Base-by-base conservation (phyloP, 1,140 invertebrate genomes). In the Drosophila prosaltans region DNA sequence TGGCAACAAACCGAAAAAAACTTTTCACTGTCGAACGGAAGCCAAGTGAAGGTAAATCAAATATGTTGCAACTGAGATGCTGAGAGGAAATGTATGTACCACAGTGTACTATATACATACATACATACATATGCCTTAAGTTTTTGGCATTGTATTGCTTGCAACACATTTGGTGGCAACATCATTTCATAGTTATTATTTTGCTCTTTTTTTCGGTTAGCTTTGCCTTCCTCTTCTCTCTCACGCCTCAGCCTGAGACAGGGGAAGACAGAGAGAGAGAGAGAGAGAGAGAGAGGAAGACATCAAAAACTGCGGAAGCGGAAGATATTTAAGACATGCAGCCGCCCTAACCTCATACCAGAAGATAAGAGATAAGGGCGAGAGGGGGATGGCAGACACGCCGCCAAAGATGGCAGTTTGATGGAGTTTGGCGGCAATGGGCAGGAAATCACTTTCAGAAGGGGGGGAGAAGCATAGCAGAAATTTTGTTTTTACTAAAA, bases 241-340 rank as follows among this genome's bases (percentile, higher is more conserved):
- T 28, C 1, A n/a, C 8, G 1, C 43, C 21, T 11, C 70, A 30
- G 32, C 36, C 4, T 16, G 16, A 0, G 16, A 16, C 16, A 16
- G 16, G 0, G 16, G 16, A 16, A 16, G 32, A 36, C 1, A 36
- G 32, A 36, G 6, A 40, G 36, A 84, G 84, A 36, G 5, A 40
- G 36, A 36, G 5, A 36, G 32, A 36, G 32, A 36, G 32, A 36
- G 6, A 40, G 36, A 84, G 84, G 85, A 89, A 89, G 85, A 84
- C 84, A 89, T 89, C 74, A 85, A 84, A 79, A 84, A 70, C 40
- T 71, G 81, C 78, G 84, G 84, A 89, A 90, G 64, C 86, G 78
- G 79, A 84, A 72, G 79, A 79, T 81, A 84, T 84, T 81, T 64
- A 64, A 72, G 74, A 72, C 78, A 76, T 81, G 78, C 78, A 78